These are phyloP conservation scores for Silurus glanis DNA, from an alignment of 2,113 vertebrate species.

Conservation along the genomic window DNA sequence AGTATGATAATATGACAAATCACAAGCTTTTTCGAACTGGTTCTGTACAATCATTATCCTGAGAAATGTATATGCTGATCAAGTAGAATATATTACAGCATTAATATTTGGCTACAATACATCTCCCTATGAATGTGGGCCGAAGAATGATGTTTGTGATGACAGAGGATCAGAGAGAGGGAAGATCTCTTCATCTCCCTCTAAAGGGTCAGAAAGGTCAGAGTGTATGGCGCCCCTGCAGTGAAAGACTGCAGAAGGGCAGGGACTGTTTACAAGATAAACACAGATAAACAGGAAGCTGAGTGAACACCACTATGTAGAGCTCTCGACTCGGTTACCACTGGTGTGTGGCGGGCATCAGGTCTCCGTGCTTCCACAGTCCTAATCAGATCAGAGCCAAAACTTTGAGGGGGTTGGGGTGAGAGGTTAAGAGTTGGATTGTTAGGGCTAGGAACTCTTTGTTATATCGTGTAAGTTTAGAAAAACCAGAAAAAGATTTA, in stretches of 20 bases:
- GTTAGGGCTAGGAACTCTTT: background rate
- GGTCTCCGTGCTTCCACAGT: constrained; percentile 24
- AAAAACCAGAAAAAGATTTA: background rate
- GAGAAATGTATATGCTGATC: background rate
- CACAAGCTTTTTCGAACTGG: background rate
- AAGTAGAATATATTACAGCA: no score
- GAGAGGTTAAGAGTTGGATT: constrained; percentile 18
- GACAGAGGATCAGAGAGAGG: constrained; percentile 7
- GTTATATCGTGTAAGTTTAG: background rate
- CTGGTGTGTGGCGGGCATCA: constrained; percentile 5
- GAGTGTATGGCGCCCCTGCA: background rate
- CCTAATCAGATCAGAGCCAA: constrained; percentile 45
- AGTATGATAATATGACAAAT: background rate
- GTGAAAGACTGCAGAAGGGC: constrained; percentile 34
- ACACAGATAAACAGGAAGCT: constrained; percentile 51
- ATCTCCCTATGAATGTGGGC: background rate
- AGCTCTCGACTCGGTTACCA: constrained; percentile 17
- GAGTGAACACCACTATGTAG: constrained; percentile 24
- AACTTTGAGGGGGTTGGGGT: constrained; percentile 12
- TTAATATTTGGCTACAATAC: no score
- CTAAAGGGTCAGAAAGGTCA: constrained; percentile 24
- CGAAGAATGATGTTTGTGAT: constrained; percentile 26
- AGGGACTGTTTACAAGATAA: constrained; percentile 43
- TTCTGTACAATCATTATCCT: background rate
- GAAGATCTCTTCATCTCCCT: constrained; percentile 3